Evolutionary conservation across 2,113 vertebrate genomes (phyloP).

Genomic region (Mungos mungo): DNA sequence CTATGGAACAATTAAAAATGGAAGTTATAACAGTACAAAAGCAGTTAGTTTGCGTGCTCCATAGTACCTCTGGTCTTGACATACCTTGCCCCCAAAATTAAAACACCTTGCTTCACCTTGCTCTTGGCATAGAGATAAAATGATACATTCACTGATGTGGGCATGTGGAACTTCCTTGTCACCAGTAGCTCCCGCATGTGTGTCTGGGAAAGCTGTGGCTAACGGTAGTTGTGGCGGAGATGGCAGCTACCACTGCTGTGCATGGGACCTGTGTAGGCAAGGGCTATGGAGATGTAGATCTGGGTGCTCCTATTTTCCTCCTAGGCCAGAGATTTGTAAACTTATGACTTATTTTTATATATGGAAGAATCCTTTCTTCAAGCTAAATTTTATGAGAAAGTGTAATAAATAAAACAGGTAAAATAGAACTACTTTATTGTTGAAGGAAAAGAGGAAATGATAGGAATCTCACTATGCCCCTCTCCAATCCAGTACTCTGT

Average conservation of each 20-base stretch:
- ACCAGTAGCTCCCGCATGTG: neutral
- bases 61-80: neutral
- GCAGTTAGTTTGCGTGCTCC: neutral
- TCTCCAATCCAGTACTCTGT: neutral
- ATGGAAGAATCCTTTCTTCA: neutral
- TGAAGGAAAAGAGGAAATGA: neutral
- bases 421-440: neutral
- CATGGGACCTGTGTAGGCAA: no score
- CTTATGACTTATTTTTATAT: neutral
- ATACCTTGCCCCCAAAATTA: neutral
- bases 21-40: neutral
- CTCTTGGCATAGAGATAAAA: neutral
- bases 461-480: neutral
- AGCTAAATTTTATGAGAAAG: slow-evolving; percentile 5
- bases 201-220: neutral
- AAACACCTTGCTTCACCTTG: neutral
- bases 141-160: neutral
- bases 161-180: neutral
- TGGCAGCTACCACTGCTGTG: neutral
- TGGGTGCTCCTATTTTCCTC: neutral
- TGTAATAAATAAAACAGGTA: neutral
- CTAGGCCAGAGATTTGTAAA: neutral
- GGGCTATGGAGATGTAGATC: neutral
- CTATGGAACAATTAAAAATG: slow-evolving; percentile 16
- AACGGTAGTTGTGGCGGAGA: neutral